Conservation (phyloP, 1,140 invertebrate genomes). For the Diorhabda carinulata region DNA sequence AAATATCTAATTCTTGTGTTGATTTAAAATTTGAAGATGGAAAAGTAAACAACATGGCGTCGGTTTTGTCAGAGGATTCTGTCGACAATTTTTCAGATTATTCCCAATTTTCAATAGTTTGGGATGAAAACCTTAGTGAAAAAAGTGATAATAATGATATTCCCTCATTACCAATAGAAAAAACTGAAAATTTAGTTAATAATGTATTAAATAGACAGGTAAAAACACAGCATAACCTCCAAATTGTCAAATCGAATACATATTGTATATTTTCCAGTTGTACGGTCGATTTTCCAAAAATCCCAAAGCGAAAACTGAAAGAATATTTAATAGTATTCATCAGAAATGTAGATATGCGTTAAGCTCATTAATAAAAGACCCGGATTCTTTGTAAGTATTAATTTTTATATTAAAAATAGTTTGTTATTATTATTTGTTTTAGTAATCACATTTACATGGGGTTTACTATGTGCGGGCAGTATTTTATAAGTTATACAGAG, state of each 20-base stretch:
- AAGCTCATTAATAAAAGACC: conserved; percentile 38
- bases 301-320: conserved; percentile 45
- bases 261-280: conserved; percentile 34
- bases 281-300: conserved; percentile 42
- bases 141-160: conserved; percentile 6
- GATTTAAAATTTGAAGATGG: conserved; percentile 4
- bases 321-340: conserved; percentile 58
- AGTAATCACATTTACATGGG: conserved; percentile 83
- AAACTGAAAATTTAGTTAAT: conserved; percentile 37
- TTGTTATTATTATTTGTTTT: conserved; percentile 35
- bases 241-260: conserved; percentile 22
- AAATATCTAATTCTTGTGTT: neutral
- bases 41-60: conserved; percentile 35
- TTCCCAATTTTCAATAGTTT: conserved; percentile 30
- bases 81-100: conserved; percentile 36
- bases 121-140: conserved; percentile 20
- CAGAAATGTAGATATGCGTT: conserved; percentile 55
- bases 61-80: conserved; percentile 35
- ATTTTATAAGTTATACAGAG: conserved; percentile 77
- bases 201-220: conserved; percentile 46
- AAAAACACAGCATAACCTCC: conserved; percentile 33
- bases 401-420: too few relatives aligned
- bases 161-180: conserved; percentile 17
- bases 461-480: conserved; percentile 87
- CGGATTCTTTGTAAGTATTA: conserved; percentile 43